Evolutionary conservation across 2,888 invertebrate genomes (phyloP).

Genomic region (Vesta saturnalis): DNA sequence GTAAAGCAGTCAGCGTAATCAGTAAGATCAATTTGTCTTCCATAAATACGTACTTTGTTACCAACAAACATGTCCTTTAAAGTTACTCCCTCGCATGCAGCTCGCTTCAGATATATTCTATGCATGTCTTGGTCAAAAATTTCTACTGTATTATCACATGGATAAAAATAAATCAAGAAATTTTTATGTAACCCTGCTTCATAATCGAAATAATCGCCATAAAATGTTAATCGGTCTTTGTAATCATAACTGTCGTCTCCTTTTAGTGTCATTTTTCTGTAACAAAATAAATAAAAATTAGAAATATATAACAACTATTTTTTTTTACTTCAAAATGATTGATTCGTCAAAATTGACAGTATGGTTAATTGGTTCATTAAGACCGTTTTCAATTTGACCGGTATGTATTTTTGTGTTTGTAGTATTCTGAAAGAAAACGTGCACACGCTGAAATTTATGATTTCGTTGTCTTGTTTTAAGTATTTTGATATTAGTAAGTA

Average conservation of each 20-base stretch:
- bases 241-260: slow-evolving; percentile 61
- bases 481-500: no score
- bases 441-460: no score
- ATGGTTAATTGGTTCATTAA: no score
- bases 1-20: slow-evolving; percentile 79
- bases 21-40: slow-evolving; percentile 76
- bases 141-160: slow-evolving; percentile 82
- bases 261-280: slow-evolving; percentile 26
- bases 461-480: no score
- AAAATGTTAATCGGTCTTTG: slow-evolving; percentile 69
- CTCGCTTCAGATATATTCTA: slow-evolving; percentile 67
- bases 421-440: no score
- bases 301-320: no score
- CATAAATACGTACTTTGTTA: slow-evolving; percentile 76
- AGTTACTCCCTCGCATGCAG: slow-evolving; percentile 72
- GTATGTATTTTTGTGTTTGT: no score
- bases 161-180: slow-evolving; percentile 81
- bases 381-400: no score
- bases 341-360: not conserved
- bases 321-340: no score
- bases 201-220: slow-evolving; percentile 89
- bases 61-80: slow-evolving; percentile 79
- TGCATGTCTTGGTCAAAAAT: slow-evolving; percentile 63
- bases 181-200: slow-evolving; percentile 77
- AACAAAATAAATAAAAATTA: no score